phyloP scores from a whole-genome alignment of 2,888 invertebrate species.

The Operophtera brumata region DNA sequence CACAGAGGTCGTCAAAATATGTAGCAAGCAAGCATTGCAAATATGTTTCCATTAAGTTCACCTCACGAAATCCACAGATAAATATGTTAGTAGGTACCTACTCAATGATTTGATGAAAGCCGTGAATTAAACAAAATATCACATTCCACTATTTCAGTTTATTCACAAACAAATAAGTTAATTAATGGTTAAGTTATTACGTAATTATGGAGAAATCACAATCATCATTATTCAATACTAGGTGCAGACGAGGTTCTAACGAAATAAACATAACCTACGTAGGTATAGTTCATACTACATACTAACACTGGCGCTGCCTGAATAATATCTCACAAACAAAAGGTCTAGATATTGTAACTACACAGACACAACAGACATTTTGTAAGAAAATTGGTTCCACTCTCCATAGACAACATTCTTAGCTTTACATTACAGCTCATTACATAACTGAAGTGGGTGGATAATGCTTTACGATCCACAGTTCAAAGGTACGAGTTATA shows the following conservation, averaged over 20 bases:
- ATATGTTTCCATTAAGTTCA: too few relatives aligned
- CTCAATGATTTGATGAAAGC: background rate
- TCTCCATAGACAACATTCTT: conserved; percentile 38
- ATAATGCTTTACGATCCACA: conserved; percentile 40
- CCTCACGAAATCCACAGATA: too few relatives aligned
- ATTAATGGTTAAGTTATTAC: background rate
- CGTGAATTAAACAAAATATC: background rate
- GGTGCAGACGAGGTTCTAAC: background rate
- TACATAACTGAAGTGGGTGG: conserved; percentile 40
- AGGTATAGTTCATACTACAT: too few relatives aligned
- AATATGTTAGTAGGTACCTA: background rate
- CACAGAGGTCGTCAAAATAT: too few relatives aligned
- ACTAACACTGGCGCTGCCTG: too few relatives aligned
- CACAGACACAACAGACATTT: too few relatives aligned
- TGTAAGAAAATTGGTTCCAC: conserved; percentile 41
- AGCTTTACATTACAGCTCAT: conserved; percentile 30
- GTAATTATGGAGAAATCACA: background rate
- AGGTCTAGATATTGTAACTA: too few relatives aligned
- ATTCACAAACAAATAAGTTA: background rate
- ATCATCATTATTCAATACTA: background rate
- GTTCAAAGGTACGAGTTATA: conserved; percentile 27
- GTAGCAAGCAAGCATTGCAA: too few relatives aligned
- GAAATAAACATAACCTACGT: too few relatives aligned
- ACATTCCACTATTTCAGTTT: background rate
- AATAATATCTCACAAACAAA: too few relatives aligned